Conservation (phyloP, 2,888 invertebrate species). For the Minunthozetes semirufus region DNA sequence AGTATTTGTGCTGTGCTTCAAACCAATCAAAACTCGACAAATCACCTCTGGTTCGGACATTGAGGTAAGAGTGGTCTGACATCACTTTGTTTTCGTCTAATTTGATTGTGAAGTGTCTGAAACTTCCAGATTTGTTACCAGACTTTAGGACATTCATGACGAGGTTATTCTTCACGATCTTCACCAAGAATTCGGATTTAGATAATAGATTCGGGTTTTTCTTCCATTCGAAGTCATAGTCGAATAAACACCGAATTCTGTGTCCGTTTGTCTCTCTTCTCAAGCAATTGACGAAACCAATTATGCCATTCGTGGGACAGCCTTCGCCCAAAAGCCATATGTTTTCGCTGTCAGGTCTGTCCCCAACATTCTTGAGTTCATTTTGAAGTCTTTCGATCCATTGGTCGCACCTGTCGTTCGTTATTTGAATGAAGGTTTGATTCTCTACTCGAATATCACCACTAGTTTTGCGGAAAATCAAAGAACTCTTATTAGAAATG, state of each 20-base stretch:
- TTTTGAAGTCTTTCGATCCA: slow-evolving; percentile 77
- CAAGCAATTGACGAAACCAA: slow-evolving; percentile 53
- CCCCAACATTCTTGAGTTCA: slow-evolving; percentile 58
- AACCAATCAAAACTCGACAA: slow-evolving; percentile 32
- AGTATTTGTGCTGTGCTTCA: slow-evolving; percentile 19
- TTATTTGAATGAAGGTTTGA: slow-evolving; percentile 37
- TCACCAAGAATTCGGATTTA: not conserved
- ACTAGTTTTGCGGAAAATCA: not conserved
- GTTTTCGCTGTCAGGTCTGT: not conserved
- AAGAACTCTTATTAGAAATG: not conserved
- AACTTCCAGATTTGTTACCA: slow-evolving; percentile 44
- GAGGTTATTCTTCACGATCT: slow-evolving; percentile 48
- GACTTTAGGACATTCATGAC: slow-evolving; percentile 51
- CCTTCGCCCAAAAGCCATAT: slow-evolving; percentile 50
- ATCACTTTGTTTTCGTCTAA: slow-evolving; percentile 46
- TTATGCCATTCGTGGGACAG: slow-evolving; percentile 48
- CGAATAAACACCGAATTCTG: slow-evolving; percentile 38
- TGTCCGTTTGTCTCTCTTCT: slow-evolving; percentile 48
- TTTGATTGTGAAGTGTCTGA: not conserved
- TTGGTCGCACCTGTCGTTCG: not conserved
- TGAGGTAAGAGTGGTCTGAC: slow-evolving; percentile 84
- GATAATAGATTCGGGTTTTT: not conserved
- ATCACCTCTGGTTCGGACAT: slow-evolving; percentile 73
- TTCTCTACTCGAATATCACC: not conserved
- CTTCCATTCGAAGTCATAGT: not conserved